A percentile compares a stretch with the other conserved stretches of the same genome.
Conservation (phyloP, 2,888 invertebrate genomes). For the Cataglyphis livida region DNA sequence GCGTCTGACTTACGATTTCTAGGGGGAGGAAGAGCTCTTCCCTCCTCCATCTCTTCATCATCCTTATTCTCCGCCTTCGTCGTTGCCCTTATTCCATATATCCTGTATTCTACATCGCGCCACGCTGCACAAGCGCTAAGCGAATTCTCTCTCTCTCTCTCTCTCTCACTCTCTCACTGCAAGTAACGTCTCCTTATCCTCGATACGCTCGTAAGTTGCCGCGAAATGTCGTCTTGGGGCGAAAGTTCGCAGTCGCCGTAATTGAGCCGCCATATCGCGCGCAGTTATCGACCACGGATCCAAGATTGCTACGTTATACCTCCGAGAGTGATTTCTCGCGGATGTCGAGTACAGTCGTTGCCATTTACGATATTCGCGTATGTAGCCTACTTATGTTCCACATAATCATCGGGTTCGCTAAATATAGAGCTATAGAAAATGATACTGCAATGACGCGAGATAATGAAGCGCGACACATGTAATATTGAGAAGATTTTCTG, state of each 20-base stretch:
- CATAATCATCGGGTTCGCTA: conserved; percentile 12
- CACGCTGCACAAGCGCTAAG: conserved; percentile 15
- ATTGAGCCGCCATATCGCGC: conserved; percentile 52
- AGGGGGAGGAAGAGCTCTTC: background rate
- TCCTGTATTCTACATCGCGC: background rate
- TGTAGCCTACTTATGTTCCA: conserved; percentile 30
- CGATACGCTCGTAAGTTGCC: conserved; percentile 59
- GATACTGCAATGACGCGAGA: background rate
- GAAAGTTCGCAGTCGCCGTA: conserved; percentile 57
- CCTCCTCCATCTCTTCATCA: background rate
- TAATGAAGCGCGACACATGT: conserved; percentile 13
- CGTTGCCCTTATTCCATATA: conserved; percentile 2
- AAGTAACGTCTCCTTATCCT: conserved; percentile 35
- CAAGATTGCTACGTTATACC: conserved; percentile 48
- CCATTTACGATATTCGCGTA: conserved; percentile 19
- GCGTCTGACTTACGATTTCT: conserved; percentile 51
- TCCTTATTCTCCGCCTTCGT: background rate
- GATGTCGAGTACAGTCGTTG: conserved; percentile 34
- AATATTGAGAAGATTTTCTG: background rate
- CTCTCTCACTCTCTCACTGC: conserved; percentile 31
- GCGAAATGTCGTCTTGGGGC: conserved; percentile 47
- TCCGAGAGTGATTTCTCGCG: conserved; percentile 53
- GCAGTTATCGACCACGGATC: conserved; percentile 45
- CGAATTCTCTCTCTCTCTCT: conserved; percentile 42
- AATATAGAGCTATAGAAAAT: background rate